Evolutionary conservation across 2,888 invertebrate species (phyloP).

Genomic region (Andrena hattorfiana): DNA sequence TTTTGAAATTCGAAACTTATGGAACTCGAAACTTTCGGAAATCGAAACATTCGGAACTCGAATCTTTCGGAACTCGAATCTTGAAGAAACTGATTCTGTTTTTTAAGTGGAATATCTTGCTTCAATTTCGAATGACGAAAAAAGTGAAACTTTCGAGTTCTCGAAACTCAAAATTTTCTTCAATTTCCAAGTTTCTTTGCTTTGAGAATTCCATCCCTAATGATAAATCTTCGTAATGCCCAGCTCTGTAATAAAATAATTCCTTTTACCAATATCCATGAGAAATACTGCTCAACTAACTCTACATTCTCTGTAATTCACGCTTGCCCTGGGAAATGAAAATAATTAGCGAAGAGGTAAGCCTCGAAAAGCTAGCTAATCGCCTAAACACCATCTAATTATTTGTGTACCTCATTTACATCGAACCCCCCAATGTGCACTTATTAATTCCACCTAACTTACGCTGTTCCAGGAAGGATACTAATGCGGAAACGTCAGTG

Average conservation of each 20-base stretch:
- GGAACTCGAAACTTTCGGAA: too few relatives aligned
- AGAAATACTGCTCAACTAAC: conserved; percentile 76
- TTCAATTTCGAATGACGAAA: too few relatives aligned
- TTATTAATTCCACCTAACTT: conserved; percentile 45
- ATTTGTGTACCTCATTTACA: not conserved
- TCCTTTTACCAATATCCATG: conserved; percentile 46
- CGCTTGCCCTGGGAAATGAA: conserved; percentile 76
- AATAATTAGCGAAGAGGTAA: conserved; percentile 82
- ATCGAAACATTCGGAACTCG: too few relatives aligned
- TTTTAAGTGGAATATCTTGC: too few relatives aligned
- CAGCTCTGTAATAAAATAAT: not conserved
- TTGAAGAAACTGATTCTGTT: too few relatives aligned
- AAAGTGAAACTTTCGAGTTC: too few relatives aligned
- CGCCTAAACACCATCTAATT: not conserved
- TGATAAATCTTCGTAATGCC: not conserved
- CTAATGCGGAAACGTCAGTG: conserved; percentile 85
- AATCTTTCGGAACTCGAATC: too few relatives aligned
- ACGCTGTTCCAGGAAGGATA: conserved; percentile 84
- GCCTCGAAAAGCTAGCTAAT: conserved; percentile 39
- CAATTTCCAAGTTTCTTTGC: too few relatives aligned
- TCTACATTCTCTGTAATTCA: conserved; percentile 75
- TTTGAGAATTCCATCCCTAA: too few relatives aligned
- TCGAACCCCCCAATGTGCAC: not conserved
- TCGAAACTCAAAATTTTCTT: too few relatives aligned
- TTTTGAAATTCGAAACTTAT: too few relatives aligned